Percentiles rank a stretch among this genome's conserved stretches.
These are phyloP conservation scores for Triops longicaudatus DNA, from an alignment of 1,140 invertebrate species.

Conservation along the genomic window DNA sequence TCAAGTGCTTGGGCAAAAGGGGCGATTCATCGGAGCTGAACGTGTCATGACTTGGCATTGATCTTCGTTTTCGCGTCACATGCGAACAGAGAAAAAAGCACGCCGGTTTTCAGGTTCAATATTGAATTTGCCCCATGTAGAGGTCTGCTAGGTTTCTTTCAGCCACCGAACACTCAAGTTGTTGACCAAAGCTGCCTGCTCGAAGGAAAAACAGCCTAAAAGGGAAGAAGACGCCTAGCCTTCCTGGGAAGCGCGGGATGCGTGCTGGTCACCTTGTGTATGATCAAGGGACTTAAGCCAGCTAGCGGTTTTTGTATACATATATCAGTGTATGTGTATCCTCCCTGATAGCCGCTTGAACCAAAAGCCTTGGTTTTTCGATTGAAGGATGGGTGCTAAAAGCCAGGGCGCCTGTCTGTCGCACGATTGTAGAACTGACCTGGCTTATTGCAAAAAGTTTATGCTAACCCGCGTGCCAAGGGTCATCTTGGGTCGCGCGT, in stretches of 20 bases:
- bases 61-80: neutral
- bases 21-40: neutral
- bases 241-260: neutral
- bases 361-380: neutral
- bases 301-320: neutral
- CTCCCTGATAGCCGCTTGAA: neutral
- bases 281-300: neutral
- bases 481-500: neutral
- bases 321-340: constrained; percentile 2
- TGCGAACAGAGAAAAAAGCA: neutral
- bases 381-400: neutral
- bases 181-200: neutral
- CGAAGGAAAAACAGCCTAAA: neutral
- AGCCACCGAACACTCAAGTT: neutral
- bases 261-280: neutral
- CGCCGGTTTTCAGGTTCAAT: neutral
- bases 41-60: constrained; percentile 1
- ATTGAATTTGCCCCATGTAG: neutral
- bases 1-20: neutral
- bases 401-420: constrained; percentile 13
- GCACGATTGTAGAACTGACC: neutral
- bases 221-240: neutral
- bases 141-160: neutral
- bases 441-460: constrained; percentile 8
- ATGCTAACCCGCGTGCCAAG: neutral